Conservation (phyloP, 2,888 invertebrate species). For the Steinernema scapterisci region DNA sequence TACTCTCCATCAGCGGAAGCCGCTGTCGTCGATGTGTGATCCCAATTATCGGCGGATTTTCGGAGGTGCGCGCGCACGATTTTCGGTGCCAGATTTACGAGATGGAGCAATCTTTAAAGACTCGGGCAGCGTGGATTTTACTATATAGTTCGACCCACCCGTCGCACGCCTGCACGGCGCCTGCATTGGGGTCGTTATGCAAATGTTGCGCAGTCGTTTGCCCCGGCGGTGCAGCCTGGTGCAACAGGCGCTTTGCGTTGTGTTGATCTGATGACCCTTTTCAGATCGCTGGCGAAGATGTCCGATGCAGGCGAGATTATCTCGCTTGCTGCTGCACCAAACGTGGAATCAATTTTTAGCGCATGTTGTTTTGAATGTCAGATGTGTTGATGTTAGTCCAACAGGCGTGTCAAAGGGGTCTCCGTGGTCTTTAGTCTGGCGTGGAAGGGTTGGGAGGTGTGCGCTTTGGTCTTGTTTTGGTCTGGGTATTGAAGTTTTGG, state of each 20-base stretch:
- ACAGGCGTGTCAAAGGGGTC: too few relatives aligned
- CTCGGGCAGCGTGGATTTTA: neutral
- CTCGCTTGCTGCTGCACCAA: neutral
- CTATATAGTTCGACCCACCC: neutral
- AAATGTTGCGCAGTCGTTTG: constrained; percentile 5
- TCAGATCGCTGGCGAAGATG: neutral
- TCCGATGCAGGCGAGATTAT: neutral
- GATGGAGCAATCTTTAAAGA: constrained; percentile 9
- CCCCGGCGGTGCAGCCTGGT: too few relatives aligned
- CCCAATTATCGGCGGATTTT: constrained; percentile 10
- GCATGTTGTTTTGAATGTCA: neutral
- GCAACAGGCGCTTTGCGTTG: too few relatives aligned
- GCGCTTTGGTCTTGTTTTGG: too few relatives aligned
- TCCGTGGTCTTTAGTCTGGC: too few relatives aligned
- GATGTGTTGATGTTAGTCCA: too few relatives aligned
- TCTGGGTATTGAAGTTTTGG: too few relatives aligned
- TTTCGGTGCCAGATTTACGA: neutral
- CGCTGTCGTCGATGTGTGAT: constrained; percentile 14
- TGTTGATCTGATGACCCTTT: neutral
- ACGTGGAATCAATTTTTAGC: neutral
- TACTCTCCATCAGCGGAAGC: too few relatives aligned
- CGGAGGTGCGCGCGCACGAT: neutral
- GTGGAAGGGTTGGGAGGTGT: too few relatives aligned
- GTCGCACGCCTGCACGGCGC: neutral
- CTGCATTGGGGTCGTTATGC: neutral